Conservation (phyloP, 2,797 vertebrate species). For the Chiroxiphia lanceolata region DNA sequence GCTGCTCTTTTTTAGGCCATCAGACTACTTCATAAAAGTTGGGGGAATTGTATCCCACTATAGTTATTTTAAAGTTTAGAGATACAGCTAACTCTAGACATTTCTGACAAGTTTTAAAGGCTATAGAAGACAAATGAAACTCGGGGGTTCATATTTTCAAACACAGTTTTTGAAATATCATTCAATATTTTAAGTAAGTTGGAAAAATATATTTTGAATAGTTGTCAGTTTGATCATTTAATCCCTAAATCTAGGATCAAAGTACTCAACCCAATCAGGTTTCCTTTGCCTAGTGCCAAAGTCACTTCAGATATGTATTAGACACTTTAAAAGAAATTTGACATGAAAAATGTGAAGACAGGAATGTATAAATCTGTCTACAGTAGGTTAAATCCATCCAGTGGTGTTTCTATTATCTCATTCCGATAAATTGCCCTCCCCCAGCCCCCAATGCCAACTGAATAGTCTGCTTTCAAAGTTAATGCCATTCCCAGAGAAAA, state of each 20-base stretch:
- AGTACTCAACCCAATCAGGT: neutral
- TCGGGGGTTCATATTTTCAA: neutral
- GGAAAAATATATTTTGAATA: neutral
- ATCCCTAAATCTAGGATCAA: neutral
- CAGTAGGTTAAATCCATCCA: neutral
- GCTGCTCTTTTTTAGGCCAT: neutral
- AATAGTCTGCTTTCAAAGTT: neutral
- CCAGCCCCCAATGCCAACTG: rapidly evolving
- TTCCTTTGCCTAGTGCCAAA: neutral
- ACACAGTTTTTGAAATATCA: neutral
- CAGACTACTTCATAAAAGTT: neutral
- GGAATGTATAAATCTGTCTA: neutral
- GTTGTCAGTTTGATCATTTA: neutral
- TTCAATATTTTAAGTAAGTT: neutral
- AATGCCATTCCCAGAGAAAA: neutral
- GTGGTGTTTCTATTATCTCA: neutral
- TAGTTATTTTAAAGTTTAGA: neutral
- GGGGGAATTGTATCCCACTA: neutral
- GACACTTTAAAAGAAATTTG: neutral
- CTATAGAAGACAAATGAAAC: neutral
- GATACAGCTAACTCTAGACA: neutral
- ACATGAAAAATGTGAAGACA: neutral
- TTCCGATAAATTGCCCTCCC: neutral
- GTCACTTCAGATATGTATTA: neutral
- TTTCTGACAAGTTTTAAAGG: neutral